These are phyloP conservation scores for Dendrolimus kikuchii DNA, from an alignment of 1,140 invertebrate genomes.

Conservation along the genomic window DNA sequence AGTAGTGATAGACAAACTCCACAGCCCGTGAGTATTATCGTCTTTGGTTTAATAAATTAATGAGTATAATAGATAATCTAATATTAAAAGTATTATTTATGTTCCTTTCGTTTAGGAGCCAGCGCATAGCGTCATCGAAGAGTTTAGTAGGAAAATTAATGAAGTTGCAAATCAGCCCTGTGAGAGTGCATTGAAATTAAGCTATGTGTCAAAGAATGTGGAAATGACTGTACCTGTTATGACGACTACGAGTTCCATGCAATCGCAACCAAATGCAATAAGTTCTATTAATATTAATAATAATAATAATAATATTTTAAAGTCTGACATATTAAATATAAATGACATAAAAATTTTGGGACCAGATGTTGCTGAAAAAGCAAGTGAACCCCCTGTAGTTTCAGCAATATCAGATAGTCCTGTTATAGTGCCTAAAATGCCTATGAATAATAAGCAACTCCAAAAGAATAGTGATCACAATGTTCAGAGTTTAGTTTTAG, in stretches of 20 bases:
- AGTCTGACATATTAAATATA: conserved; percentile 60
- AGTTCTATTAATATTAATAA: conserved; percentile 50
- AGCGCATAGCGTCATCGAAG: conserved; percentile 46
- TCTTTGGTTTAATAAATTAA: neutral
- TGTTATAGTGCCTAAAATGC: conserved; percentile 66
- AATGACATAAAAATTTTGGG: conserved; percentile 53
- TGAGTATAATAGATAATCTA: neutral
- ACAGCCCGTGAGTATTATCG: conserved; percentile 37
- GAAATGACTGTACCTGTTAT: conserved; percentile 26
- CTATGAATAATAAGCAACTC: conserved; percentile 43
- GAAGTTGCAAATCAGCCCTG: conserved; percentile 49
- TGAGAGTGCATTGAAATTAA: conserved; percentile 43
- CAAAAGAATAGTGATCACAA: conserved; percentile 48
- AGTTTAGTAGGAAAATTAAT: conserved; percentile 54
- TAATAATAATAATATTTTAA: conserved; percentile 21
- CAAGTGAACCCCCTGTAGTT: conserved; percentile 52
- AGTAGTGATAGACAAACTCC: conserved; percentile 50
- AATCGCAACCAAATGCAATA: conserved; percentile 51
- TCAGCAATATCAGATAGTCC: conserved; percentile 63
- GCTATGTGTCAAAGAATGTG: conserved; percentile 37
- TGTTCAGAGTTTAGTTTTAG: conserved; percentile 38
- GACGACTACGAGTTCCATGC: conserved; percentile 26
- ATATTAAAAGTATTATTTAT: neutral
- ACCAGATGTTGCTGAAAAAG: conserved; percentile 38
- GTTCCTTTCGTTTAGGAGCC: conserved; percentile 16